Conservation (phyloP, 2,797 vertebrate species). For the Hydrocynus forskahlii region DNA sequence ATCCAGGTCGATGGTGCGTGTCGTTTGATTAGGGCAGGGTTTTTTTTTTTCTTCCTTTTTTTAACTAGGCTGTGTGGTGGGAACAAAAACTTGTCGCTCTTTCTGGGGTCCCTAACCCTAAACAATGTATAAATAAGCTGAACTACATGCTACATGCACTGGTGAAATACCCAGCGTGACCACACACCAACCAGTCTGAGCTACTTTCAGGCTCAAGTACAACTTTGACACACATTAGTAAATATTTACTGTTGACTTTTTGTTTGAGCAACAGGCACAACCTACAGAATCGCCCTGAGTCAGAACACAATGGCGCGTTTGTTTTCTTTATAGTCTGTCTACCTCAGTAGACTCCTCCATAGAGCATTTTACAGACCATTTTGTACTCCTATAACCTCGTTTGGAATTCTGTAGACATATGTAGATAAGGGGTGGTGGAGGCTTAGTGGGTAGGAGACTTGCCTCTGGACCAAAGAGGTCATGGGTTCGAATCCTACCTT, state of each 20-base stretch:
- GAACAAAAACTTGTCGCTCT: neutral
- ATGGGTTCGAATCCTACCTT: no score
- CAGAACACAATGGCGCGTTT: neutral
- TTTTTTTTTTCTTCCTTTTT: no score
- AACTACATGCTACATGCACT: neutral
- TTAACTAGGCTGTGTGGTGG: neutral
- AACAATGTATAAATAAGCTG: neutral
- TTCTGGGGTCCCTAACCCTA: neutral
- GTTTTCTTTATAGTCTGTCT: neutral
- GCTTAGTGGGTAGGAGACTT: no score
- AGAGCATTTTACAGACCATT: no score
- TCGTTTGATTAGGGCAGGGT: no score
- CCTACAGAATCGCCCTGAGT: neutral
- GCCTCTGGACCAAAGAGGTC: no score
- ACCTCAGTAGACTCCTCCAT: neutral
- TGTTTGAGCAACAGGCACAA: constrained; percentile 4
- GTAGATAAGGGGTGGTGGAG: no score
- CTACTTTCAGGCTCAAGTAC: neutral
- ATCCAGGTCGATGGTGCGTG: no score
- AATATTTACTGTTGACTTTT: constrained; percentile 15
- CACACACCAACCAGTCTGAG: neutral
- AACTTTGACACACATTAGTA: neutral
- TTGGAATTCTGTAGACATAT: neutral
- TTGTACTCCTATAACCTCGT: no score
- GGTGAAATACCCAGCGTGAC: neutral